Evolutionary conservation across 2,888 invertebrate species (phyloP).

Genomic region (Rhamnusium bicolor): DNA sequence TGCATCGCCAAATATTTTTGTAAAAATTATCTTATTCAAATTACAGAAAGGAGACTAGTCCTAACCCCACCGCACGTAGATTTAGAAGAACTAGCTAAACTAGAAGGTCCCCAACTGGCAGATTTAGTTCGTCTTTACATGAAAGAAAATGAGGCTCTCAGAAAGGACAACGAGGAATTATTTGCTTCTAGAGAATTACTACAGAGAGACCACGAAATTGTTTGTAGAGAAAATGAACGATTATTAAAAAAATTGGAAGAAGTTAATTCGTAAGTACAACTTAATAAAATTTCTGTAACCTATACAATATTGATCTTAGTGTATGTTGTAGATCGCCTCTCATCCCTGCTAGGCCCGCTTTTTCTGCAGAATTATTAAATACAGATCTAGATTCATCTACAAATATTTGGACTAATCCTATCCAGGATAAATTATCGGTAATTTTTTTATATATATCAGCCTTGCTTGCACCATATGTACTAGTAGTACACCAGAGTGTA

Average conservation of each 20-base stretch:
- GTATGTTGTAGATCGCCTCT: slow-evolving; percentile 88
- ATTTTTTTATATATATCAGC: no score
- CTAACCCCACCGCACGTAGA: slow-evolving; percentile 76
- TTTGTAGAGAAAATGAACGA: slow-evolving; percentile 92
- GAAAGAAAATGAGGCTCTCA: slow-evolving; percentile 83
- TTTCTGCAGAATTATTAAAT: slow-evolving; percentile 74
- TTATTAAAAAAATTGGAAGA: slow-evolving; percentile 90
- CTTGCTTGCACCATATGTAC: no score
- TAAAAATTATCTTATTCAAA: slow-evolving; percentile 1
- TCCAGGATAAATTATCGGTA: slow-evolving; percentile 69
- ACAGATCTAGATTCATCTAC: slow-evolving; percentile 66
- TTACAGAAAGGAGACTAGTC: slow-evolving; percentile 64
- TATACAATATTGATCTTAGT: slow-evolving; percentile 70
- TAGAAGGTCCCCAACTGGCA: slow-evolving; percentile 86
- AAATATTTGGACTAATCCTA: slow-evolving; percentile 84
- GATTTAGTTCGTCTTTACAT: slow-evolving; percentile 90
- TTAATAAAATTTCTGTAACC: slow-evolving; percentile 34
- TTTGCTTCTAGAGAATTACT: slow-evolving; percentile 86
- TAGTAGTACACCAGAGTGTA: no score
- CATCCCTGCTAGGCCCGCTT: slow-evolving; percentile 83
- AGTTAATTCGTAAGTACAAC: slow-evolving; percentile 83
- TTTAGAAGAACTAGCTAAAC: slow-evolving; percentile 81
- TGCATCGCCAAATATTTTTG: no score
- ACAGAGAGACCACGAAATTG: slow-evolving; percentile 89
- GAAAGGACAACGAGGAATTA: slow-evolving; percentile 90